Evolutionary conservation across 1,140 invertebrate genomes (phyloP).

Genomic region (Samia ricini): DNA sequence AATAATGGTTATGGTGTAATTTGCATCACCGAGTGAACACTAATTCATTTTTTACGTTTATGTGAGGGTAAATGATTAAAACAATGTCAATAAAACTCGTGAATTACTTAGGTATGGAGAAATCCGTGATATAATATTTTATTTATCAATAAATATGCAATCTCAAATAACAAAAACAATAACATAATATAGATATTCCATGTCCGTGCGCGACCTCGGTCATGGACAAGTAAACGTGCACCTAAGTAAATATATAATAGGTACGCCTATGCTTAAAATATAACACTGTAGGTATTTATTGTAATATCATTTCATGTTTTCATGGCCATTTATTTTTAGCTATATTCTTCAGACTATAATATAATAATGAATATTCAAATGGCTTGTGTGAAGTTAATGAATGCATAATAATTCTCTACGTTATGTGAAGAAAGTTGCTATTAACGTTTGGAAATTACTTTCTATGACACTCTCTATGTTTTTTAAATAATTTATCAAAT

Average conservation of each 20-base stretch:
- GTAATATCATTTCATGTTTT: not conserved
- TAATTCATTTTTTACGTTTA: too few species aligned
- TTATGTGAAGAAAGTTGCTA: not conserved
- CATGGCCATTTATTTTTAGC: not conserved
- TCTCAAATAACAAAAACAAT: not conserved
- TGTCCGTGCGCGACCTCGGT: not conserved
- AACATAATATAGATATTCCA: not conserved
- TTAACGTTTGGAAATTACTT: not conserved
- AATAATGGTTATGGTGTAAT: too few species aligned
- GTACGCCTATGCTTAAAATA: not conserved
- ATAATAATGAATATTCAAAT: not conserved
- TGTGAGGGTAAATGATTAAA: too few species aligned
- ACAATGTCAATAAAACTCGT: too few species aligned
- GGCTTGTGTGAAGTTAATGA: not conserved
- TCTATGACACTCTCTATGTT: too few species aligned
- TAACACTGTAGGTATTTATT: not conserved
- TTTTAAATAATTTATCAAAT: too few species aligned
- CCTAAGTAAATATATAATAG: not conserved
- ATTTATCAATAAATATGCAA: not conserved
- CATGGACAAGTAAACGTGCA: constrained; percentile 5
- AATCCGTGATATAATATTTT: not conserved
- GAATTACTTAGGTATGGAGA: too few species aligned
- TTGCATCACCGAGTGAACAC: too few species aligned
- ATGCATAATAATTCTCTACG: not conserved
- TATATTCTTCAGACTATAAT: not conserved